phyloP scores from a whole-genome alignment of 2,888 invertebrate species.

The Ctena decussata region DNA sequence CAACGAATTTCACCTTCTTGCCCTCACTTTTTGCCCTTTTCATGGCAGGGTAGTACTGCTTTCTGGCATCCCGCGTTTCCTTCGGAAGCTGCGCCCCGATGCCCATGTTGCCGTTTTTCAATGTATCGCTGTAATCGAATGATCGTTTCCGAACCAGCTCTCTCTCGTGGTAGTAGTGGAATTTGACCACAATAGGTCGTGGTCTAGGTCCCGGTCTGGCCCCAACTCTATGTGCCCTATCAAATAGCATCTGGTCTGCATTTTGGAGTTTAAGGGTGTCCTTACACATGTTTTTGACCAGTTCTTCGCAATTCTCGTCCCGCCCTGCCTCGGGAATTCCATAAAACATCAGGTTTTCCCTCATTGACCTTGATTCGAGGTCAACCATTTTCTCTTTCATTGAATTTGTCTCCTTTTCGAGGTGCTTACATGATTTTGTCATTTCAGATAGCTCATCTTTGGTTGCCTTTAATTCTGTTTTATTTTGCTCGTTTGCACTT shows the following conservation, averaged over 20 bases:
- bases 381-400: slow-evolving; percentile 6
- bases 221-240: slow-evolving; percentile 22
- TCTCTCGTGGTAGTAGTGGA: neutral
- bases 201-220: neutral
- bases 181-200: neutral
- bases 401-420: neutral
- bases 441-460: neutral
- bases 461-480: neutral
- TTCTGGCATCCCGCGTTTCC: too few relatives aligned
- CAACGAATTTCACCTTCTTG: neutral
- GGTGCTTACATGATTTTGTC: neutral
- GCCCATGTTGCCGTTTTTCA: slow-evolving; percentile 10
- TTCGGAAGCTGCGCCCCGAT: too few relatives aligned
- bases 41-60: too few relatives aligned
- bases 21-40: neutral
- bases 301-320: neutral
- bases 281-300: slow-evolving; percentile 10
- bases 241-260: neutral
- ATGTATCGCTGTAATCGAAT: neutral
- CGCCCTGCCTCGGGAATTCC: neutral
- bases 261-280: neutral
- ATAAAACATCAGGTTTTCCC: slow-evolving; percentile 19
- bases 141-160: neutral
- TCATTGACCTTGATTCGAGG: neutral
- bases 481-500: slow-evolving; percentile 1